phyloP scores from a whole-genome alignment of 2,797 vertebrate genomes.

The Spinus pinus region DNA sequence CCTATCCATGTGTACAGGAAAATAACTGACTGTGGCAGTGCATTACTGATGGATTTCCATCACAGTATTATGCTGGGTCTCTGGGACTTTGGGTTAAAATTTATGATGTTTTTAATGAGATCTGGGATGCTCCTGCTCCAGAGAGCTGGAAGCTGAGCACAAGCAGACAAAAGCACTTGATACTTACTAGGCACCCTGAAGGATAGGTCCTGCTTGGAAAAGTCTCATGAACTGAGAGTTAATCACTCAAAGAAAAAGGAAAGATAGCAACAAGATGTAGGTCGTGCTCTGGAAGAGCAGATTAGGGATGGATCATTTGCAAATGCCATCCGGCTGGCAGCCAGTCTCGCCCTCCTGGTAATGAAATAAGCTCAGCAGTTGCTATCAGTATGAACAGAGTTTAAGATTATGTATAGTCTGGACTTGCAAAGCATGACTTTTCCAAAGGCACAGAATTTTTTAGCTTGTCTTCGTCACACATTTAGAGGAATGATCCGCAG shows the following conservation, averaged over 20 bases:
- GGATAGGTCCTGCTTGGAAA: neutral
- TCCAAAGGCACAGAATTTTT: neutral
- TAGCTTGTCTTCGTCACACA: neutral
- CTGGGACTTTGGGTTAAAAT: neutral
- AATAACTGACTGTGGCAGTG: neutral
- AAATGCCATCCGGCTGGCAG: neutral
- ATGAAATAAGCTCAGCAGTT: neutral
- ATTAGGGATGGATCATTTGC: constrained; percentile 10
- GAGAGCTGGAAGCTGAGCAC: neutral
- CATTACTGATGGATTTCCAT: neutral
- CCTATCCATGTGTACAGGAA: neutral
- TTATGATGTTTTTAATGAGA: neutral
- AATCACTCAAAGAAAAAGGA: neutral
- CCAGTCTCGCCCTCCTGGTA: neutral
- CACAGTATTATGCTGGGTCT: fast-evolving
- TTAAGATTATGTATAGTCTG: neutral
- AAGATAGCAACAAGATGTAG: neutral
- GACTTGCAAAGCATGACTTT: neutral
- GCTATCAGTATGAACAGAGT: neutral
- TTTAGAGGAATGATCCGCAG: neutral
- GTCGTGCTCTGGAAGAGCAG: neutral
- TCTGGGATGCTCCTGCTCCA: neutral
- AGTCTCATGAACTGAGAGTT: neutral
- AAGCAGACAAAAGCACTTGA: neutral
- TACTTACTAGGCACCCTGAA: neutral